Evolutionary conservation across 2,797 vertebrate species (phyloP).

Genomic region (Sebastes dallii): DNA sequence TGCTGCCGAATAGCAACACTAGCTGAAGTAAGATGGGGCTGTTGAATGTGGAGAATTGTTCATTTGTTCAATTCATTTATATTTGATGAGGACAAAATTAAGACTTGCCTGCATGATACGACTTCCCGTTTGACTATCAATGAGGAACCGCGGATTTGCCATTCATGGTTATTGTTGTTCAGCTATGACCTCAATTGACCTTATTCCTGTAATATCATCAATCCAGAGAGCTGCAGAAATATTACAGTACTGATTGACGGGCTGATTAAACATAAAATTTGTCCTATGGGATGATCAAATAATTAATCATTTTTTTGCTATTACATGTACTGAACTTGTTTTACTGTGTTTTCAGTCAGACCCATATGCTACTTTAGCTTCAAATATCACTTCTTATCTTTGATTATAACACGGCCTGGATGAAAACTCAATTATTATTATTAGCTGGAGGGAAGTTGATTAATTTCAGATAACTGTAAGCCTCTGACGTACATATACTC

Average conservation of each 20-base stretch:
- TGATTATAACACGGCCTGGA: slow-evolving; percentile 32
- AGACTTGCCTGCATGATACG: neutral
- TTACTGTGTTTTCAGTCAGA: slow-evolving; percentile 18
- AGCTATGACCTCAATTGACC: slow-evolving; percentile 21
- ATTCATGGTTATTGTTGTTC: neutral
- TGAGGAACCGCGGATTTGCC: neutral
- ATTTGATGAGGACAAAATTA: neutral
- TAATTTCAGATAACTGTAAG: slow-evolving; percentile 59
- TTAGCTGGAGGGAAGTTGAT: slow-evolving; percentile 44
- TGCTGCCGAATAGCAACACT: neutral
- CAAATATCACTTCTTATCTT: slow-evolving; percentile 35
- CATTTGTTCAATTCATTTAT: neutral
- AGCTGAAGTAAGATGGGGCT: neutral
- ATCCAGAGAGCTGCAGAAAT: neutral
- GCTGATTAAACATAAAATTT: slow-evolving; percentile 26
- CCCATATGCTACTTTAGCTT: slow-evolving; percentile 22
- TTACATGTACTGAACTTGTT: slow-evolving; percentile 24
- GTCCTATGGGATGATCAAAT: slow-evolving; percentile 23
- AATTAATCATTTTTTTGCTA: slow-evolving; percentile 12
- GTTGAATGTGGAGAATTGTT: neutral
- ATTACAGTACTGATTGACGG: neutral
- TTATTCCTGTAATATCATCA: neutral
- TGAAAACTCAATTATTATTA: slow-evolving; percentile 64
- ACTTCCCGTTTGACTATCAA: neutral
- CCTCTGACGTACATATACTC: slow-evolving; percentile 14